phyloP scores from a whole-genome alignment of 1,140 invertebrate genomes.

The Temnothorax longispinosus region DNA sequence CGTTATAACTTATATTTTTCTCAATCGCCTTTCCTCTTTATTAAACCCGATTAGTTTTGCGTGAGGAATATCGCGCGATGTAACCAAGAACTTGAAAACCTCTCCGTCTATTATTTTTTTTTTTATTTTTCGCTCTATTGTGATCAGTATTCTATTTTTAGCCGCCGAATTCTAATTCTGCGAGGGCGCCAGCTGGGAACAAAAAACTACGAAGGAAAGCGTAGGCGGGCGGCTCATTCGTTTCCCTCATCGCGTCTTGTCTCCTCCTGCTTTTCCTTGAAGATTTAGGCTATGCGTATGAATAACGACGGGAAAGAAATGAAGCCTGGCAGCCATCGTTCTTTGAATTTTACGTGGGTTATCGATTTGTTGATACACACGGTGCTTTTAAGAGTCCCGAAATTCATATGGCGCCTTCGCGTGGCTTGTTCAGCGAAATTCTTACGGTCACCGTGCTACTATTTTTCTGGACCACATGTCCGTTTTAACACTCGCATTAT shows the following conservation, averaged over 20 bases:
- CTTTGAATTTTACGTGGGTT: slow-evolving; percentile 65
- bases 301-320: slow-evolving; percentile 28
- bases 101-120: slow-evolving; percentile 17
- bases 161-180: slow-evolving; percentile 63
- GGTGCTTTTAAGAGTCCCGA: slow-evolving; percentile 56
- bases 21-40: slow-evolving; percentile 28
- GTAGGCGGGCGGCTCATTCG: slow-evolving; percentile 57
- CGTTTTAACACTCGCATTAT: background rate
- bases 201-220: slow-evolving; percentile 54
- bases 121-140: slow-evolving; percentile 63
- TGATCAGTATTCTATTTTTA: slow-evolving; percentile 65
- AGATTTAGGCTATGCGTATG: slow-evolving; percentile 53
- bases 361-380: slow-evolving; percentile 68
- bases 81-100: background rate
- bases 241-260: slow-evolving; percentile 39
- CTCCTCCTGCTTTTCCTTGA: slow-evolving; percentile 36
- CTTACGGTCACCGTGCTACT: slow-evolving; percentile 42
- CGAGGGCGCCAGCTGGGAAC: slow-evolving; percentile 36
- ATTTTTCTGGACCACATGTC: slow-evolving; percentile 30
- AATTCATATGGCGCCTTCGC: slow-evolving; percentile 65
- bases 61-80: background rate
- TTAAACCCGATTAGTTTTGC: slow-evolving; percentile 14
- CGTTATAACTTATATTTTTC: background rate
- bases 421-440: slow-evolving; percentile 68
- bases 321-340: slow-evolving; percentile 43